phyloP scores from a whole-genome alignment of 92 coral and sea anemone species.

The Zoanthus gigantus region DNA sequence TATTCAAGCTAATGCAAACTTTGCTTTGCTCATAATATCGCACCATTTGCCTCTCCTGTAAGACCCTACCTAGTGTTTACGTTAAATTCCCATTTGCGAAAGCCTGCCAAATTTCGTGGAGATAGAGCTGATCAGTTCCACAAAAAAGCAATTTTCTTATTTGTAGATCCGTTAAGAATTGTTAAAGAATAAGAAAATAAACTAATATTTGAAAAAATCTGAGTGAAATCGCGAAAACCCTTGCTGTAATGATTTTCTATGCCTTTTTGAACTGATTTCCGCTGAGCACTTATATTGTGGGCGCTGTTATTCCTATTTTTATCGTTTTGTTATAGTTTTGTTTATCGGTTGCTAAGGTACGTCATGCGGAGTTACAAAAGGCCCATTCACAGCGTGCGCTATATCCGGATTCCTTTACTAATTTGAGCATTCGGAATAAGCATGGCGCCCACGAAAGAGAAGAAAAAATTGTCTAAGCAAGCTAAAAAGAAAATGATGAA shows the following conservation, averaged over 20 bases:
- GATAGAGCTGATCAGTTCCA: not conserved
- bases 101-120: not conserved
- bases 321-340: not conserved
- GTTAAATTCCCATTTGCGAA: not conserved
- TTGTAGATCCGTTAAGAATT: not conserved
- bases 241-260: not conserved
- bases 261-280: not conserved
- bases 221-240: not conserved
- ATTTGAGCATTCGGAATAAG: not conserved
- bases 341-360: conserved; percentile 2
- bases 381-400: conserved; percentile 6
- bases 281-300: not conserved
- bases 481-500: conserved; percentile 22
- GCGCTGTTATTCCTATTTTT: not conserved
- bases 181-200: not conserved
- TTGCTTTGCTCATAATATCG: not conserved
- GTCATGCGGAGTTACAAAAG: conserved; percentile 1
- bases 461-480: not conserved
- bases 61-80: conserved; percentile 2
- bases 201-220: not conserved
- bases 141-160: not conserved
- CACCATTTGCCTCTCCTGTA: conserved; percentile 1
- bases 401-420: not conserved
- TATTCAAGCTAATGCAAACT: not conserved
- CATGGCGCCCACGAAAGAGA: not conserved